Evolutionary conservation across 2,797 vertebrate genomes (phyloP).

Genomic region (Morus bassanus): DNA sequence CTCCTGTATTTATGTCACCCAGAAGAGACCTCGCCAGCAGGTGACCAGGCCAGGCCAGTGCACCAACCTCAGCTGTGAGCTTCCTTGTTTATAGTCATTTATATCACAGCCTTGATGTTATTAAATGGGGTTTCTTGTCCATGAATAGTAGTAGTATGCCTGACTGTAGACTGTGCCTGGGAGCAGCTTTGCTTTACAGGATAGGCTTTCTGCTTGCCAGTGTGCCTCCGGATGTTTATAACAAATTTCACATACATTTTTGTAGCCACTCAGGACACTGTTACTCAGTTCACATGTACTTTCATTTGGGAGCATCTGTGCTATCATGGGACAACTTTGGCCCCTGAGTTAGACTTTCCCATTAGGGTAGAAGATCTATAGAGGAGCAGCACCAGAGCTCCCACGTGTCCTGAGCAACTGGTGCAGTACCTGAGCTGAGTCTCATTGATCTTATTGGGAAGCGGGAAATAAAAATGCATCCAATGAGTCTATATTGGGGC

Average conservation of each 20-base stretch:
- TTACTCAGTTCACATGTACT: neutral
- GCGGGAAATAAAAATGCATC: too few relatives aligned
- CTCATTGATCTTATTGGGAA: neutral
- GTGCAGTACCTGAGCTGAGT: too few relatives aligned
- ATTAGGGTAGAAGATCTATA: neutral
- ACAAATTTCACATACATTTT: neutral
- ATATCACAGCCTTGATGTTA: neutral
- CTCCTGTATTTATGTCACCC: neutral
- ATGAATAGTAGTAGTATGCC: neutral
- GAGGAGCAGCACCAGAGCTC: neutral
- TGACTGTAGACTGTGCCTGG: neutral
- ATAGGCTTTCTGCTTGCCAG: neutral
- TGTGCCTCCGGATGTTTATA: neutral
- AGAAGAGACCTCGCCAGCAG: neutral
- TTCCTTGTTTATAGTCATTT: neutral
- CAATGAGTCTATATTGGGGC: neutral
- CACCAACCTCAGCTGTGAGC: neutral
- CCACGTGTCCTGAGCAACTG: rapidly evolving
- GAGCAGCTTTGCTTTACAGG: neutral
- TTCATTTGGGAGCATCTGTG: conserved; percentile 24
- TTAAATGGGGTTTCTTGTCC: neutral
- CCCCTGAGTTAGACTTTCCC: neutral
- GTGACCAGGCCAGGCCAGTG: neutral
- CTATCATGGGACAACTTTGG: neutral
- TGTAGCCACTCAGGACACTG: neutral